phyloP scores from a whole-genome alignment of 2,888 invertebrate genomes.

The Metallyticus violacea region DNA sequence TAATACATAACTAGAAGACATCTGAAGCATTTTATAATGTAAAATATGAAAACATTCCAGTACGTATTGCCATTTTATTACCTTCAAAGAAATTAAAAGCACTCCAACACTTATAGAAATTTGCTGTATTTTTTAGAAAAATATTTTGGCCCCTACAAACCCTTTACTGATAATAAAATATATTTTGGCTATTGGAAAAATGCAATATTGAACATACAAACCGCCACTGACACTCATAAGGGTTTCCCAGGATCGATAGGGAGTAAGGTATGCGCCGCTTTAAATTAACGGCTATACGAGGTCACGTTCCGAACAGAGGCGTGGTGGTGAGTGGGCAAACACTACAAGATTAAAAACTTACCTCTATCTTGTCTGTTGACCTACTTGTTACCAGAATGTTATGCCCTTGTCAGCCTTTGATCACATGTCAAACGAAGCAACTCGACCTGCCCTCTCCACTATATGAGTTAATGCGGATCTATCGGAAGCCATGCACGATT shows the following conservation, averaged over 20 bases:
- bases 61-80: too few relatives aligned
- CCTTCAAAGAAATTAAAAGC: too few relatives aligned
- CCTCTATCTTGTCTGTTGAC: background rate
- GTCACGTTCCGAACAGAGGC: too few relatives aligned
- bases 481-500: background rate
- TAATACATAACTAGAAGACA: too few relatives aligned
- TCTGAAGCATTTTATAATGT: too few relatives aligned
- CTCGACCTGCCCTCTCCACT: background rate
- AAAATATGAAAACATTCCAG: too few relatives aligned
- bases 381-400: background rate
- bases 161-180: too few relatives aligned
- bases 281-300: background rate
- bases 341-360: background rate
- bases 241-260: background rate
- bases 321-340: background rate
- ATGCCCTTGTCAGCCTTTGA: background rate
- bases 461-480: background rate
- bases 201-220: too few relatives aligned
- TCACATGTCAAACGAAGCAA: background rate
- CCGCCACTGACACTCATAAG: background rate
- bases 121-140: too few relatives aligned
- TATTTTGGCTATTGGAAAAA: too few relatives aligned
- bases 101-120: too few relatives aligned
- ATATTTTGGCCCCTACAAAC: too few relatives aligned
- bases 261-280: background rate